phyloP scores from a whole-genome alignment of 2,888 invertebrate species.

The Mythimna albipuncta region DNA sequence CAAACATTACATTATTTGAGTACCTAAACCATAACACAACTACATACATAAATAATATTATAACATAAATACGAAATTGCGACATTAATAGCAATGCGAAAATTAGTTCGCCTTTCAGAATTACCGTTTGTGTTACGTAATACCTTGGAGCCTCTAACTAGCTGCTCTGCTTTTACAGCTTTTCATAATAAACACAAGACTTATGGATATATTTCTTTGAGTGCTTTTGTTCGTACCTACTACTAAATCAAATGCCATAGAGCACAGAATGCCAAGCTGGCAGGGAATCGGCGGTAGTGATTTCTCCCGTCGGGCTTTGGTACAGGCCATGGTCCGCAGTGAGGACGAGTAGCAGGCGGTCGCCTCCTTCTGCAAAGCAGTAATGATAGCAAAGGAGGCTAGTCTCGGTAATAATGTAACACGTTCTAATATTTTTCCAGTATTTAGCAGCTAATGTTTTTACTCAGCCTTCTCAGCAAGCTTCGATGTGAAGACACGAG shows the following conservation, averaged over 20 bases:
- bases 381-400: no score
- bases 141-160: constrained; percentile 35
- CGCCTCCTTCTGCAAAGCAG: no score
- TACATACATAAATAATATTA: constrained; percentile 47
- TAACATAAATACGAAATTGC: constrained; percentile 40
- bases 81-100: constrained; percentile 43
- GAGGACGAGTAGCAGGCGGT: no score
- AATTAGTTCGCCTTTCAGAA: constrained; percentile 50
- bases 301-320: no score
- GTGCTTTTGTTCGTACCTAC: constrained; percentile 51
- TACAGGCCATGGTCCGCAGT: no score
- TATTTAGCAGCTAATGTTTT: no score
- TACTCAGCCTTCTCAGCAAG: no score
- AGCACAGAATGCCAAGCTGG: not conserved
- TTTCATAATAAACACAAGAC: constrained; percentile 54
- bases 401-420: no score
- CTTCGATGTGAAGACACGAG: no score
- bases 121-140: constrained; percentile 43
- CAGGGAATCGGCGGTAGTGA: no score
- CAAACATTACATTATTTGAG: constrained; percentile 13
- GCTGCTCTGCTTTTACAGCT: constrained; percentile 36
- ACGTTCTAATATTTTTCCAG: no score
- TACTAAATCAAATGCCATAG: not conserved
- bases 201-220: constrained; percentile 50
- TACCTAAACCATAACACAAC: not conserved